Conservation (phyloP, 37 sponge, comb jelly and placozoan genomes). For the Amphimedon queenslandica region DNA sequence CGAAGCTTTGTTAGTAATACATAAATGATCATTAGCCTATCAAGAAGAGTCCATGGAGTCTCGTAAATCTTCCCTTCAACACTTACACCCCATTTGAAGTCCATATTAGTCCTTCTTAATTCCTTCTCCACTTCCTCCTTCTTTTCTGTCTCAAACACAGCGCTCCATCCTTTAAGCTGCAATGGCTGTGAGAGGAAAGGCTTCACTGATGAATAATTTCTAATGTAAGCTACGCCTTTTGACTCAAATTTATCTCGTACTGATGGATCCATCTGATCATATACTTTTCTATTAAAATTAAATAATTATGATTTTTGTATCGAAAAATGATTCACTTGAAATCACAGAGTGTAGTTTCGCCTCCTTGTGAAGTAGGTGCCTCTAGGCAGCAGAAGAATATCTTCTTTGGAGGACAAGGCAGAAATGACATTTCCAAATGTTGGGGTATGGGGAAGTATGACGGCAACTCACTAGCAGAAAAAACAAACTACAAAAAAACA, state of each 20-base stretch:
- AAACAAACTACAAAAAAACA: too few relatives aligned
- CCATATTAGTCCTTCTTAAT: constrained; percentile 18
- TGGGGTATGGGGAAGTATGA: too few relatives aligned
- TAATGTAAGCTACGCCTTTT: constrained; percentile 56
- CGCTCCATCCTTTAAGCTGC: constrained; percentile 73
- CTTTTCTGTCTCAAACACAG: constrained; percentile 50
- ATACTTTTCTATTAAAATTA: constrained; percentile 30
- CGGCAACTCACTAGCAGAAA: too few relatives aligned
- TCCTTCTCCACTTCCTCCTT: constrained; percentile 53
- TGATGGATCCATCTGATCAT: constrained; percentile 51
- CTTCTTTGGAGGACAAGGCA: too few relatives aligned
- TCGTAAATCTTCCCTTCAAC: too few relatives aligned
- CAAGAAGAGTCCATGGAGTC: background rate
- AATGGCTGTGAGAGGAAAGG: constrained; percentile 43
- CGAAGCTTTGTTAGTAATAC: constrained; percentile 27
- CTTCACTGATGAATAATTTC: constrained; percentile 44
- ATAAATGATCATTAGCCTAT: background rate
- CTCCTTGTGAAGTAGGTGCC: too few relatives aligned
- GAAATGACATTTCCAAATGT: too few relatives aligned
- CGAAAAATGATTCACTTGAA: too few relatives aligned
- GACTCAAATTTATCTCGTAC: constrained; percentile 55
- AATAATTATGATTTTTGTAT: too few relatives aligned
- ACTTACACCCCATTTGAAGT: constrained; percentile 44
- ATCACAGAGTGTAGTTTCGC: too few relatives aligned
- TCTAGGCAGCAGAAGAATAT: too few relatives aligned